These are phyloP conservation scores for Scaptomyza graminum DNA, from an alignment of 1,140 invertebrate species.

Conservation along the genomic window DNA sequence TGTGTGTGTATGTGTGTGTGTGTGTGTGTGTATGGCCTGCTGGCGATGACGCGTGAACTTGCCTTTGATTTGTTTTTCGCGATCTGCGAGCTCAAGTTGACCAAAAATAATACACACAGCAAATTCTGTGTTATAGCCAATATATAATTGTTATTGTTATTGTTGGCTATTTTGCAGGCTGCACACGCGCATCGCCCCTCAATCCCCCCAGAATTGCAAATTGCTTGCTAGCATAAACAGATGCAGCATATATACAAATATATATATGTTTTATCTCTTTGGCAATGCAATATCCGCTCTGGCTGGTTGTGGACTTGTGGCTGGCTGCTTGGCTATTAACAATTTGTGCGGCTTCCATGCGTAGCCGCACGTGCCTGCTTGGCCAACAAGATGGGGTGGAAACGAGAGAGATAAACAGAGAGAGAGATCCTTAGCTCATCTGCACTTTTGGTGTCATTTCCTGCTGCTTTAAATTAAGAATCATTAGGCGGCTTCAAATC, in stretches of 20 bases:
- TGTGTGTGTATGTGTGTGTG: conserved; percentile 26
- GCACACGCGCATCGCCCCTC: not conserved
- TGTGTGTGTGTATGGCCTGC: conserved; percentile 23
- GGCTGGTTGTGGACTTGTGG: not conserved
- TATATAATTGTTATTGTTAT: conserved; percentile 29
- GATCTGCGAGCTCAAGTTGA: conserved; percentile 23
- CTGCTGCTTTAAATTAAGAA: conserved; percentile 69
- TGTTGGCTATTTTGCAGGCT: conserved; percentile 7
- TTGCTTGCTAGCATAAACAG: conserved; percentile 1
- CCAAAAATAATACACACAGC: conserved; percentile 69
- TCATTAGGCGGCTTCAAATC: conserved; percentile 67
- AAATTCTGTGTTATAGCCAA: conserved; percentile 21
- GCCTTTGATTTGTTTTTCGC: conserved; percentile 73
- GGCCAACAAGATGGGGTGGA: conserved; percentile 10
- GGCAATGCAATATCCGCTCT: conserved; percentile 38
- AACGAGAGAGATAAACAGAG: too few relatives aligned
- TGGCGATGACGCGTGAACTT: conserved; percentile 78
- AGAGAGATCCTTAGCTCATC: conserved; percentile 14
- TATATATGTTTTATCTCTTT: not conserved
- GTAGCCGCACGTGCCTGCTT: conserved; percentile 56
- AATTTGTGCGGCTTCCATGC: conserved; percentile 45
- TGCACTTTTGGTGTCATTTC: conserved; percentile 60
- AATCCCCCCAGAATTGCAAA: not conserved
- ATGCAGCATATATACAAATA: not conserved
- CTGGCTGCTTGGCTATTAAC: conserved; percentile 38